Evolutionary conservation across 2,888 invertebrate genomes (phyloP).

Genomic region (Microctonus brassicae): DNA sequence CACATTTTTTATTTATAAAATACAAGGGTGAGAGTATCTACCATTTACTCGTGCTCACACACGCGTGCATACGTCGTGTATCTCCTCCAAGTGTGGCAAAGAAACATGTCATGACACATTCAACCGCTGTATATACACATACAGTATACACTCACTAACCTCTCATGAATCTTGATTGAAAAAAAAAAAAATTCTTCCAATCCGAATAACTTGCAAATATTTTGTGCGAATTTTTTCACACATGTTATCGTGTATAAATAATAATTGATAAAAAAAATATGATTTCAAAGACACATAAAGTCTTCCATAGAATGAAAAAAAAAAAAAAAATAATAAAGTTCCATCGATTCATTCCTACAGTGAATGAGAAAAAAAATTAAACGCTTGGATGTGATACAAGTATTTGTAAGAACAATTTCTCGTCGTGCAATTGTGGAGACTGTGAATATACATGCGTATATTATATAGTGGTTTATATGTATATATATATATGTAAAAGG

Average conservation of each 20-base stretch:
- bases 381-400: background rate
- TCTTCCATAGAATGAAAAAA: no score
- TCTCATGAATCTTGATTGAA: constrained; percentile 29
- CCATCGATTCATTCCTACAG: no score
- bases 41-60: constrained; percentile 30
- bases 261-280: background rate
- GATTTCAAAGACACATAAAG: no score
- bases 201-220: no score
- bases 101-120: background rate
- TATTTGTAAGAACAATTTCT: constrained; percentile 10
- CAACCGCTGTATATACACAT: background rate
- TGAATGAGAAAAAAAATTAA: background rate
- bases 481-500: constrained; percentile 4
- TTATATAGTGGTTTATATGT: background rate
- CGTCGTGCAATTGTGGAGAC: background rate
- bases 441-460: background rate
- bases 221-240: no score
- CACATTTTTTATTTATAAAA: constrained; percentile 50
- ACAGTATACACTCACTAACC: background rate
- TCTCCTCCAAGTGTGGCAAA: no score
- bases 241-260: no score
- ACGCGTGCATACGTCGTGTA: background rate
- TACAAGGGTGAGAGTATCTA: constrained; percentile 51
- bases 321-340: no score
- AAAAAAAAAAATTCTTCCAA: background rate